Evolutionary conservation across 30 jellyfish, hydroid and myxozoan genomes (phyloP).

Genomic region (Cassiopea xamachana): DNA sequence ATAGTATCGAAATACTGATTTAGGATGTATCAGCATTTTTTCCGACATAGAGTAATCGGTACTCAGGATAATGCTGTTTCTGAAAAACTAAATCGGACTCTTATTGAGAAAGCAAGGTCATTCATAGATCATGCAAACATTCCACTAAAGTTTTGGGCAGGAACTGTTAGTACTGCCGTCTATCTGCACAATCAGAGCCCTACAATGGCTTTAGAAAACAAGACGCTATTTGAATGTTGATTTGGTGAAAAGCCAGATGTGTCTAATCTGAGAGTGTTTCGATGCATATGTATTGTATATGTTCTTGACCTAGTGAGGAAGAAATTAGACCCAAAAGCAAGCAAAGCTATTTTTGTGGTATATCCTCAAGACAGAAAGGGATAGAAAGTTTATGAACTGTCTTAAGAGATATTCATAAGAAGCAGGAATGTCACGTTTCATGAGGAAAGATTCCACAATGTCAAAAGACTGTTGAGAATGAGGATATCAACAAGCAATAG

Average conservation of each 20-base stretch:
- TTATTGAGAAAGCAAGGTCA: conserved; percentile 56
- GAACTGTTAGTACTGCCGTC: conserved; percentile 42
- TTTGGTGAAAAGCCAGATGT: conserved; percentile 46
- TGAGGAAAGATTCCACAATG: too few relatives aligned
- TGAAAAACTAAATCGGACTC: conserved; percentile 66
- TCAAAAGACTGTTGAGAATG: too few relatives aligned
- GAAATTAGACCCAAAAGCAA: too few relatives aligned
- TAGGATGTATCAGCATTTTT: too few relatives aligned
- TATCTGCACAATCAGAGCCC: conserved; percentile 47
- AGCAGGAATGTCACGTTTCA: too few relatives aligned
- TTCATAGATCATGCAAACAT: conserved; percentile 51
- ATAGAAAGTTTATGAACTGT: too few relatives aligned
- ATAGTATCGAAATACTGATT: too few relatives aligned
- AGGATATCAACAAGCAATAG: background rate
- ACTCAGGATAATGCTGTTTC: conserved; percentile 52
- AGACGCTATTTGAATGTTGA: conserved; percentile 59
- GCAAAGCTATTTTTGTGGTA: too few relatives aligned
- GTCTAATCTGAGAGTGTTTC: conserved; percentile 45
- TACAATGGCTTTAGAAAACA: conserved; percentile 34
- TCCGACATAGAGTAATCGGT: too few relatives aligned
- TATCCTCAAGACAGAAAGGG: too few relatives aligned
- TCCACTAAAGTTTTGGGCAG: conserved; percentile 63
- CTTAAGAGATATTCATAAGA: too few relatives aligned
- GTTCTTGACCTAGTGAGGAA: too few relatives aligned
- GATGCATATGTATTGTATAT: conserved; percentile 17